A percentile compares a stretch with the other conserved stretches of the same genome.
phyloP scores from a whole-genome alignment of 2,888 invertebrate species.

The Trisateles emortualis region DNA sequence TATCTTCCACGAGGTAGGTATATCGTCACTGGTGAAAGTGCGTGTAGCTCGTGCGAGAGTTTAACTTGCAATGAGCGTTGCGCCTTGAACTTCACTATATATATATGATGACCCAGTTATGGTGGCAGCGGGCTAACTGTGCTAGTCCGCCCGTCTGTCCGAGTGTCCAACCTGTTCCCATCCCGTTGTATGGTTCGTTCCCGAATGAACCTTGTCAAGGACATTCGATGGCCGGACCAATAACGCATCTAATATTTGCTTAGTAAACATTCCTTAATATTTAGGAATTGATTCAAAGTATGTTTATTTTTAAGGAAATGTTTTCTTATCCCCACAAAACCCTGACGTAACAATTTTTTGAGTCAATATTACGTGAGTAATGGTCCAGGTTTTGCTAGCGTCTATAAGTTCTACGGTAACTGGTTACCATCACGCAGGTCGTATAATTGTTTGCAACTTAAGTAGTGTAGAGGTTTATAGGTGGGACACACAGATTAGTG shows the following conservation, averaged over 20 bases:
- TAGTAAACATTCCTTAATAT: not conserved
- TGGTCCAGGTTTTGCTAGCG: too few relatives aligned
- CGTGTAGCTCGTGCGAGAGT: constrained; percentile 80
- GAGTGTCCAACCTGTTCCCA: constrained; percentile 71
- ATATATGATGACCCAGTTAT: constrained; percentile 94
- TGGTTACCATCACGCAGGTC: too few relatives aligned
- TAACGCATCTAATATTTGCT: constrained; percentile 8
- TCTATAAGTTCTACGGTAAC: too few relatives aligned
- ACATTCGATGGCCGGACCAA: constrained; percentile 49
- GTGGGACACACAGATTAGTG: too few relatives aligned
- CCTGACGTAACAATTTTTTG: too few relatives aligned
- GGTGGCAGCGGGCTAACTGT: constrained; percentile 84
- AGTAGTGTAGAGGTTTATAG: too few relatives aligned
- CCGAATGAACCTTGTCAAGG: constrained; percentile 67
- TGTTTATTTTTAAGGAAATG: too few relatives aligned
- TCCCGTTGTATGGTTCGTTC: constrained; percentile 70
- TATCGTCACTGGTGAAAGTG: constrained; percentile 80
- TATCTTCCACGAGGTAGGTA: constrained; percentile 72
- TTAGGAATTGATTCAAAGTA: too few relatives aligned
- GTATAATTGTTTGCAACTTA: too few relatives aligned
- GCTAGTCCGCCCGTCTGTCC: constrained; percentile 72
- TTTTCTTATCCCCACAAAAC: too few relatives aligned
- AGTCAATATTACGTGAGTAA: too few relatives aligned
- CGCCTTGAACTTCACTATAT: constrained; percentile 94
- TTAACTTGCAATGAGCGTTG: constrained; percentile 87